These are phyloP conservation scores for Anguilla obscura DNA, from an alignment of 2,797 vertebrate genomes.

Conservation along the genomic window DNA sequence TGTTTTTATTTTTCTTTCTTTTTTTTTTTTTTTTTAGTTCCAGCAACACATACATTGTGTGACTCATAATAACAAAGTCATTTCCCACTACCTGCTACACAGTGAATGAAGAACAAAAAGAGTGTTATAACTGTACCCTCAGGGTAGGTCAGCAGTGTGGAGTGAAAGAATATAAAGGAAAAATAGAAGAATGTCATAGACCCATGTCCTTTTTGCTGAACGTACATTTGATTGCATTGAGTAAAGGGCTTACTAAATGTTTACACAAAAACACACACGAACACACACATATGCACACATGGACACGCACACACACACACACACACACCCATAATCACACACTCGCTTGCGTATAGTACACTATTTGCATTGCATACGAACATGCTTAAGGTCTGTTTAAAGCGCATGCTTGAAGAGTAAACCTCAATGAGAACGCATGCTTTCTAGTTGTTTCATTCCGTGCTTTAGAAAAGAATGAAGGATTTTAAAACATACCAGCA, in stretches of 20 bases:
- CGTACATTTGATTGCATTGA: conserved; percentile 2
- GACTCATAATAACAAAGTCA: not conserved
- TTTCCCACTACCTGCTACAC: not conserved
- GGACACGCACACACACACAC: not conserved
- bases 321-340: not conserved
- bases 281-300: not conserved
- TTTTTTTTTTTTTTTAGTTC: not conserved
- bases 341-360: conserved; percentile 7
- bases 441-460: not conserved
- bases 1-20: not conserved
- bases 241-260: conserved; percentile 37
- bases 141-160: not conserved
- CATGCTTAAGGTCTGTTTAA: not conserved
- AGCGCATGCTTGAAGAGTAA: not conserved
- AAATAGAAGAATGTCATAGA: not conserved
- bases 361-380: not conserved
- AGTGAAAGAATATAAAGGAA: not conserved
- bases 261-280: conserved; percentile 19
- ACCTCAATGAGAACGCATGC: not conserved
- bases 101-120: conserved; percentile 5
- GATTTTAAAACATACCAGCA: not conserved
- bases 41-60: not conserved
- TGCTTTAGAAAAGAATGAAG: not conserved
- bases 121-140: not conserved
- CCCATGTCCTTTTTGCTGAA: not conserved